Base-by-base conservation (phyloP, 1,140 invertebrate genomes). In the Anoplophora glabripennis region DNA sequence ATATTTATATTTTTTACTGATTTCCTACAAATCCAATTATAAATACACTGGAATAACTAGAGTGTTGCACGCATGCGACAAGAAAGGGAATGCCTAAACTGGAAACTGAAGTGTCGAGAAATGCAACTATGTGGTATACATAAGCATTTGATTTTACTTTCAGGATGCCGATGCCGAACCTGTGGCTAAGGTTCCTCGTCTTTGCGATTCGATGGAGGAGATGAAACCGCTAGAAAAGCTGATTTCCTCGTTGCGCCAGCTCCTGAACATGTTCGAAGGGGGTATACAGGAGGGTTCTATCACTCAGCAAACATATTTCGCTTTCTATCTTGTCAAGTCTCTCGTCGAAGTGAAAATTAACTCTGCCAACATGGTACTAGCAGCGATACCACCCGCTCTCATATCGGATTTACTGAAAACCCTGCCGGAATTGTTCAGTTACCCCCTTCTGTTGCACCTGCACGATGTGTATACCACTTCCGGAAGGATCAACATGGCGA, bases 271-370 rank as follows among this genome's bases (percentile, higher is more conserved):
- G 57, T 69, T 73, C 21, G 69, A 72, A 62, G 57, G 57, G 7
- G 65, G 69, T 14, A 68, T 75, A 46, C 85, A 87, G 64, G 87
- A 89, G 62, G 84, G 85, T 0, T 84, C 88, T 60, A 80, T 94
- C 0, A 90, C 89, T 11, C 89, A 91, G 48, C 88, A 93, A 66
- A 91, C 90, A 4, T 85, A 92, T 68, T 94, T 95, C 75, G 89
- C 93, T 49, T 84, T 93, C 56, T 83, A 89, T 64, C 91, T 96
- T 72, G 78, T 94, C n/a, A 82, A 89, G 52, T 82, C 88, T 65
- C 81, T 90, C 21, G 89, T 94, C 1, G 83, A 88, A 64, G 67
- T 70, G 2, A 92, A 89, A 78, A 89, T 89, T 0, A 84, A 85
- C 41, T 86, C 91, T 9, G 83, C 87, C 61, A 84, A 89, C 14